Percentiles rank a stretch among this genome's conserved stretches.
These are phyloP conservation scores for Panthera tigris DNA, from an alignment of 2,113 vertebrate genomes.

Conservation along the genomic window DNA sequence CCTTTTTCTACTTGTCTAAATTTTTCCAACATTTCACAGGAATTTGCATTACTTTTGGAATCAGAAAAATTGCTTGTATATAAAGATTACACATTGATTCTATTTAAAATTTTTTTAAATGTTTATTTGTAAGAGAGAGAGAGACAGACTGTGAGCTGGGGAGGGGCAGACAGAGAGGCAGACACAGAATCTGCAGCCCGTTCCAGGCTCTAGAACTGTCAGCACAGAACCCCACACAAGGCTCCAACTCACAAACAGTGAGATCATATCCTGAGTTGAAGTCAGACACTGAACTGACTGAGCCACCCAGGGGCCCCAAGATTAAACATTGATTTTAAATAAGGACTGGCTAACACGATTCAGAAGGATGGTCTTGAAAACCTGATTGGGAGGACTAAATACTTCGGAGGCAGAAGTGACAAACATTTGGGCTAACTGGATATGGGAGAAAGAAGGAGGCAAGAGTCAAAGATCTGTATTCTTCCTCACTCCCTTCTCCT, in stretches of 20 bases:
- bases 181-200: too few species aligned
- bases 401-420: neutral
- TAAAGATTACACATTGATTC: neutral
- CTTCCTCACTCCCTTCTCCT: neutral
- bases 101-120: too few species aligned
- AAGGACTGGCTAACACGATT: neutral
- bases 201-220: too few species aligned
- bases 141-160: too few species aligned
- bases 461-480: neutral
- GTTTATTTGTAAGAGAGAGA: too few species aligned
- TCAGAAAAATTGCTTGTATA: neutral
- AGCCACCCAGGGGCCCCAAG: neutral
- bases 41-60: neutral
- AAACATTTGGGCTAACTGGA: neutral
- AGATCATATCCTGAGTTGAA: too few species aligned
- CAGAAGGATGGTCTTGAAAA: neutral
- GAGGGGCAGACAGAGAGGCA: too few species aligned
- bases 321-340: neutral
- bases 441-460: neutral
- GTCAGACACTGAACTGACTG: too few species aligned
- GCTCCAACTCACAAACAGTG: too few species aligned
- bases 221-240: too few species aligned
- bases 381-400: neutral
- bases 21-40: neutral
- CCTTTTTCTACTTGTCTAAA: neutral